A percentile compares a stretch with the other conserved stretches of the same genome.
phyloP scores from a whole-genome alignment of 2,797 vertebrate species.

The Benthosema pterotum region DNA sequence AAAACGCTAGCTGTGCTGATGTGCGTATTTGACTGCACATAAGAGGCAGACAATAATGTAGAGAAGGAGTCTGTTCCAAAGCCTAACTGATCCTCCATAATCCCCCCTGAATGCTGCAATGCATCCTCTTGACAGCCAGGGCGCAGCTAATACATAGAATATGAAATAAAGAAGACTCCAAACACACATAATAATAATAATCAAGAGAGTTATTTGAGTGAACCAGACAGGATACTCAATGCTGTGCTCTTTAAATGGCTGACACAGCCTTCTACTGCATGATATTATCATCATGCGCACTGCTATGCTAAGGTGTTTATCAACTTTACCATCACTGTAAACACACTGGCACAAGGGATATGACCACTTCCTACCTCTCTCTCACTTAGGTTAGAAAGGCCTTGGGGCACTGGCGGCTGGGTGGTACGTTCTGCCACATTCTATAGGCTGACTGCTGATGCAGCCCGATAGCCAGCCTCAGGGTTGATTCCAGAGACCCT shows the following conservation, averaged over 20 bases:
- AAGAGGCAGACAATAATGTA: slow-evolving; percentile 30
- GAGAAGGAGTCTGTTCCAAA: slow-evolving; percentile 57
- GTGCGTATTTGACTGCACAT: slow-evolving; percentile 24
- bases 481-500: too few species aligned
- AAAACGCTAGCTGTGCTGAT: slow-evolving; percentile 12
- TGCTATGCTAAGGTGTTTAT: neutral
- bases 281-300: neutral
- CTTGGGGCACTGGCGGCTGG: too few species aligned
- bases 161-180: too few species aligned
- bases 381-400: neutral
- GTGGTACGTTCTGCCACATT: too few species aligned
- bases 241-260: too few species aligned
- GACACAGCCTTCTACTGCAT: too few species aligned
- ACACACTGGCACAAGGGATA: neutral
- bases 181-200: too few species aligned
- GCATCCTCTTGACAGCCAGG: slow-evolving; percentile 33
- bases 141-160: neutral
- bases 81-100: slow-evolving; percentile 64
- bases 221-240: too few species aligned
- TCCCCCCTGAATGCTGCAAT: slow-evolving; percentile 41
- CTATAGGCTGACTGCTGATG: too few species aligned
- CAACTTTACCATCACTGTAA: neutral
- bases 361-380: neutral
- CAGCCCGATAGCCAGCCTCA: too few species aligned
- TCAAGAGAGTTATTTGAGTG: too few species aligned